Evolutionary conservation across 2,888 invertebrate genomes (phyloP).

Genomic region (Drosophila kambysellisi): DNA sequence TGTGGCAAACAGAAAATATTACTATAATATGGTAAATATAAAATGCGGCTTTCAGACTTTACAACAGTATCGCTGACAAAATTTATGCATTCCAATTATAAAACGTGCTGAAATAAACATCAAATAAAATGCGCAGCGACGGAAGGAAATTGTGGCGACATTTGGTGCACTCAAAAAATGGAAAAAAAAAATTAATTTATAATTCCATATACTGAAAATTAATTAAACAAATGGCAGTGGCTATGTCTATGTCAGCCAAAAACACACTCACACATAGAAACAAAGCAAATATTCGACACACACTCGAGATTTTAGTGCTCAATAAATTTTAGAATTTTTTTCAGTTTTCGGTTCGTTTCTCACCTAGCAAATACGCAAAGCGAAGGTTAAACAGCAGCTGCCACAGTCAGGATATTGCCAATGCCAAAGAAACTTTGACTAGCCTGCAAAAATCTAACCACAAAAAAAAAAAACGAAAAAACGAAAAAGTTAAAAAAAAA

Average conservation of each 20-base stretch:
- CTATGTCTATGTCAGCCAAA: slow-evolving; percentile 10
- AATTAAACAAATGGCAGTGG: slow-evolving; percentile 52
- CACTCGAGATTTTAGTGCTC: slow-evolving; percentile 17
- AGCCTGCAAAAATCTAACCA: slow-evolving; percentile 36
- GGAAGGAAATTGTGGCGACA: slow-evolving; percentile 49
- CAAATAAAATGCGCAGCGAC: slow-evolving; percentile 40
- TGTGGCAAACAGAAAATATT: slow-evolving; percentile 72
- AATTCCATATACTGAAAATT: slow-evolving; percentile 51
- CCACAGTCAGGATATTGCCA: slow-evolving; percentile 69
- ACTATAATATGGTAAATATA: slow-evolving; percentile 77
- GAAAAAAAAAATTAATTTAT: slow-evolving; percentile 9
- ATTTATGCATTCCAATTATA: slow-evolving; percentile 79
- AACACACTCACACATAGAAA: neutral
- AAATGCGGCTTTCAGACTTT: slow-evolving; percentile 47
- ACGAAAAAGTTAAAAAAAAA: slow-evolving; percentile 11
- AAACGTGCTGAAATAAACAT: slow-evolving; percentile 52
- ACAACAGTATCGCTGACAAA: slow-evolving; percentile 52
- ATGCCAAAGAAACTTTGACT: slow-evolving; percentile 75
- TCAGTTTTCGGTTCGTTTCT: slow-evolving; percentile 3
- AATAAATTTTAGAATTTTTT: slow-evolving; percentile 40
- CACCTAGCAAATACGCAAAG: slow-evolving; percentile 43
- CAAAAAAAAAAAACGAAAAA: slow-evolving; percentile 16
- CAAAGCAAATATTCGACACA: slow-evolving; percentile 8
- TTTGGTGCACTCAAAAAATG: slow-evolving; percentile 60
- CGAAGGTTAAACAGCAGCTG: slow-evolving; percentile 61